These are phyloP conservation scores for Felis chaus DNA, from an alignment of 2,113 vertebrate species.

Conservation along the genomic window DNA sequence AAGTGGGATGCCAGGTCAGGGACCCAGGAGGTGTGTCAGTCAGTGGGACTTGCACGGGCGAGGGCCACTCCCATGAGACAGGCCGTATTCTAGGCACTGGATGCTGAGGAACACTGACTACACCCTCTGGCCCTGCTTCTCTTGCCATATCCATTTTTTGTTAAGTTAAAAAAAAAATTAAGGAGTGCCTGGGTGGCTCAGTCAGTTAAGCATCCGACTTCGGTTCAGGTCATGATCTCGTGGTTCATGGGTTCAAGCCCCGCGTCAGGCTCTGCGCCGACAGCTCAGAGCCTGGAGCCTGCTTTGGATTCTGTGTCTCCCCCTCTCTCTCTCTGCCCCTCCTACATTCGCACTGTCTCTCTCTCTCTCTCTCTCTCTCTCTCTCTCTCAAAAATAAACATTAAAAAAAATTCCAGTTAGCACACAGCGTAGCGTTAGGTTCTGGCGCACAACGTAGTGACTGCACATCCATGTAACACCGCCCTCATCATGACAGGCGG, in stretches of 20 bases:
- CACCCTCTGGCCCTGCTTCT: neutral
- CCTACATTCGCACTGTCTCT: too few relatives aligned
- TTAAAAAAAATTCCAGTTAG: neutral
- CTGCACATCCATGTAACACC: accelerated
- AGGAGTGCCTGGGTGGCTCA: too few relatives aligned
- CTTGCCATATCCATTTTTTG: neutral
- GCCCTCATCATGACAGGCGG: accelerated
- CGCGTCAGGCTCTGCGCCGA: too few relatives aligned
- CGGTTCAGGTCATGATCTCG: too few relatives aligned
- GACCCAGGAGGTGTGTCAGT: neutral
- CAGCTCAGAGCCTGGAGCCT: too few relatives aligned
- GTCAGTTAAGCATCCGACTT: too few relatives aligned
- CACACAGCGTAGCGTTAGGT: neutral
- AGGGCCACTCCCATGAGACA: neutral
- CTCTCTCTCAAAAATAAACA: too few relatives aligned
- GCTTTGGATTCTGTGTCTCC: too few relatives aligned
- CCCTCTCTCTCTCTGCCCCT: too few relatives aligned
- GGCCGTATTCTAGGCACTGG: neutral
- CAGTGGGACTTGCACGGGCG: too few relatives aligned
- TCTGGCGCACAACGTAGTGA: neutral
- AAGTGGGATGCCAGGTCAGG: neutral
- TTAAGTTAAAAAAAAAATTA: neutral
- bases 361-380: too few relatives aligned
- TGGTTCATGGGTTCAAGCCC: too few relatives aligned
- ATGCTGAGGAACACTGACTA: neutral